Evolutionary conservation across 2,113 vertebrate genomes (phyloP).

Genomic region (Trogon melanurus): DNA sequence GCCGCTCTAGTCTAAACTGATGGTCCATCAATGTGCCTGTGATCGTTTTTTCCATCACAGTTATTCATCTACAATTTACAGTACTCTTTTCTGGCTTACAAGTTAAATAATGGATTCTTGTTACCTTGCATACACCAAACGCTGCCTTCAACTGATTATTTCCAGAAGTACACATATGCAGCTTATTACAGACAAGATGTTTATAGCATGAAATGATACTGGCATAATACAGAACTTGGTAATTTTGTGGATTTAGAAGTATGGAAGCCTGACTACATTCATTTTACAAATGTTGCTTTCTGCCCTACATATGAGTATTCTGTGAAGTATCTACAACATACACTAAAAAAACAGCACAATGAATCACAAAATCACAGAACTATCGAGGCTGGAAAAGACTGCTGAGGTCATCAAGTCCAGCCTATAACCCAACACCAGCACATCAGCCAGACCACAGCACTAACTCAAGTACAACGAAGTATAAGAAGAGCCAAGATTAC

Average conservation of each 20-base stretch:
- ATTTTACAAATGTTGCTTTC: not conserved
- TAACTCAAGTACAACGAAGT: not conserved
- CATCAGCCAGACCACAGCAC: too few relatives aligned
- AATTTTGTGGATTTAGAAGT: not conserved
- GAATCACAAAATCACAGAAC: too few relatives aligned
- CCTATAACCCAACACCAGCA: too few relatives aligned
- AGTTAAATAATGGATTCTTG: not conserved
- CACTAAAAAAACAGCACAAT: not conserved
- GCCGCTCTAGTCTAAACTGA: not conserved
- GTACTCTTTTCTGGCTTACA: not conserved
- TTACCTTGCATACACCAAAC: not conserved
- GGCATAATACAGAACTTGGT: not conserved
- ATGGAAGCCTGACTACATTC: not conserved
- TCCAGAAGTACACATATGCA: not conserved
- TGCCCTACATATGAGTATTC: not conserved
- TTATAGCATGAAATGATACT: not conserved
- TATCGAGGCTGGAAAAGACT: too few relatives aligned
- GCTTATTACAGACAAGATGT: not conserved
- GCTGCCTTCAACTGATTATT: not conserved
- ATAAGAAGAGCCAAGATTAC: not conserved
- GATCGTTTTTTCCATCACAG: not conserved
- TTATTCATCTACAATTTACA: not conserved
- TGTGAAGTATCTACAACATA: not conserved
- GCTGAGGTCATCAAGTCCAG: too few relatives aligned
- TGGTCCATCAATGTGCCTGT: not conserved